Base-by-base conservation (phyloP, 2,888 invertebrate species). In the Acheta domesticus region DNA sequence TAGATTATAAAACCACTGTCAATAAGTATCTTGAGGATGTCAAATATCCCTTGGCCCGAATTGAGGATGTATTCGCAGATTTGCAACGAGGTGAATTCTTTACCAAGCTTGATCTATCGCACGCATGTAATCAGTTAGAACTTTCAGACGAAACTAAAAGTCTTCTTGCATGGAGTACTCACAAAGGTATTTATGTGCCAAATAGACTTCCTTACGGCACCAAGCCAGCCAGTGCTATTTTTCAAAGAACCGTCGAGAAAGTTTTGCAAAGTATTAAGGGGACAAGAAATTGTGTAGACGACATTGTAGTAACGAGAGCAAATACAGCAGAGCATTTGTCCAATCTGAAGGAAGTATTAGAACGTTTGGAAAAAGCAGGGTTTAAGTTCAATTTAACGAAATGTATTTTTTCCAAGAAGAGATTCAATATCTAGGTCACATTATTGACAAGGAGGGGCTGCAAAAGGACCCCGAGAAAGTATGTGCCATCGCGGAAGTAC, bases 181-280 rank as follows among this genome's bases (percentile, higher is more conserved):
- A 50, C 50, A 50, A 50, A 36, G 3, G 84, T 1, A 81, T 84
- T 62, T 84, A 79, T 80, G 74, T 78, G 2, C 81, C 84, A 77
- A 82, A 84, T 74, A 78, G 85, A 78, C 81, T 86, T n/a, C 84
- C 85, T 16, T 86, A 84, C 82, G 86, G n/a, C n/a, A n/a, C n/a
- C n/a, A n/a, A n/a, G n/a, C n/a, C n/a, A n/a, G n/a, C n/a, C n/a
- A n/a, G n/a, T n/a, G n/a, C n/a, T n/a, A n/a, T n/a, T n/a, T n/a
- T n/a, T n/a, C n/a, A n/a, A n/a, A n/a, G 86, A 1, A 84, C 84
- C 12, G 82, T 85, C 78, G 85, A 86, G 79, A 83, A 84, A 36
- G 79, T 85, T 49, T 81, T 85, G 21, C 78, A 80, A 49, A 84
- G 84, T 3, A 80, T 84, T 14, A 73, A 79, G 2, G 81, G 82